A percentile compares a stretch with the other conserved stretches of the same genome.
phyloP scores from a whole-genome alignment of 1,140 invertebrate species.

The Lepidurus arcticus region DNA sequence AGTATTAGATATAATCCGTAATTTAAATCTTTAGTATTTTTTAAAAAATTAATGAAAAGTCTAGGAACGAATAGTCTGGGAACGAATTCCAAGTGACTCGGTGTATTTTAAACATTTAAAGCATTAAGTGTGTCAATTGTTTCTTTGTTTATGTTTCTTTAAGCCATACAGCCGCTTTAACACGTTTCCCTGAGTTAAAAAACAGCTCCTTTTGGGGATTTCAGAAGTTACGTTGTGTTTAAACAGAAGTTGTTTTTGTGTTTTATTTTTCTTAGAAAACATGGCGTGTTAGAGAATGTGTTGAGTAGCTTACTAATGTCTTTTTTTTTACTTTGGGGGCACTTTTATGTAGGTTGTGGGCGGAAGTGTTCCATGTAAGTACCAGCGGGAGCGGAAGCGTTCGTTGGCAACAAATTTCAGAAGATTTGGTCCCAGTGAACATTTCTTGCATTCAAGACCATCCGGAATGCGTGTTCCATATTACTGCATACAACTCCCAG shows the following conservation, averaged over 20 bases:
- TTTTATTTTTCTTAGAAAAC: neutral
- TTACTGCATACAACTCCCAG: constrained; percentile 96
- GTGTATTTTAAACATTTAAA: too few relatives aligned
- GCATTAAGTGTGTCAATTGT: neutral
- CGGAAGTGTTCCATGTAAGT: constrained; percentile 93
- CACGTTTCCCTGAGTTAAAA: neutral
- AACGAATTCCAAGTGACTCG: too few relatives aligned
- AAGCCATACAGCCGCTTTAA: neutral
- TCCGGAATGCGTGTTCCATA: constrained; percentile 92
- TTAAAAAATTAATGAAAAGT: too few relatives aligned
- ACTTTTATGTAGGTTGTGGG: constrained; percentile 73
- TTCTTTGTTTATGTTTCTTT: neutral
- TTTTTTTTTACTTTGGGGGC: constrained; percentile 31
- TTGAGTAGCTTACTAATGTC: constrained; percentile 24
- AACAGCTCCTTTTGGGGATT: neutral
- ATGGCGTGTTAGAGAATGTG: neutral
- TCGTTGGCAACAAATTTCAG: constrained; percentile 95
- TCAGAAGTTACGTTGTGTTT: too few relatives aligned
- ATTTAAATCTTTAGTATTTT: too few relatives aligned
- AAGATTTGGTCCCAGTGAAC: constrained; percentile 95
- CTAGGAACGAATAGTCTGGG: too few relatives aligned
- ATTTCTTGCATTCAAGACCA: constrained; percentile 88
- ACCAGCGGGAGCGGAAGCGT: constrained; percentile 79
- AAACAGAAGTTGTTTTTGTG: neutral
- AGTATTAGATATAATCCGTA: too few relatives aligned